phyloP scores from a whole-genome alignment of 2,113 vertebrate species.

The Otis tarda region DNA sequence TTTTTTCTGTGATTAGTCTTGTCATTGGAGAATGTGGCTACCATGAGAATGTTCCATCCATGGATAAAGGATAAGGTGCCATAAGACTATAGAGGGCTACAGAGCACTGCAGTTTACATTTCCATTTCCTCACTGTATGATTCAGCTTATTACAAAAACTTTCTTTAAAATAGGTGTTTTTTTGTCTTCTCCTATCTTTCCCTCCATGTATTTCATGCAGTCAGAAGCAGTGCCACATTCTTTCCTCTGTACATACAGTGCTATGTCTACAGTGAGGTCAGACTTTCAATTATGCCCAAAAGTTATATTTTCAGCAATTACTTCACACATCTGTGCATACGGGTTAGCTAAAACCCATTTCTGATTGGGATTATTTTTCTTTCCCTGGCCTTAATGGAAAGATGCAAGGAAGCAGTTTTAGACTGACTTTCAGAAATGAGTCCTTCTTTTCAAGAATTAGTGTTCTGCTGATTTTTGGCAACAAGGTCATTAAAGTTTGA shows the following conservation, averaged over 20 bases:
- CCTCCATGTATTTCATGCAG: not conserved
- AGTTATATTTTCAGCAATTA: not conserved
- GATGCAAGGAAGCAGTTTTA: not conserved
- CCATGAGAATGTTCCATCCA: not conserved
- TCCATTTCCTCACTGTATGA: not conserved
- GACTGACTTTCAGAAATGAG: not conserved
- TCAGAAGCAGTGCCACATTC: not conserved
- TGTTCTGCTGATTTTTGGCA: not conserved
- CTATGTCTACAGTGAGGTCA: not conserved
- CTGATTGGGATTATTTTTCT: not conserved
- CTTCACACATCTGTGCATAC: not conserved
- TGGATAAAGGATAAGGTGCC: not conserved
- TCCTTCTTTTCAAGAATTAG: not conserved
- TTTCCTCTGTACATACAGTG: not conserved
- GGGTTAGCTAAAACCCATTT: not conserved
- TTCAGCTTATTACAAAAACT: not conserved
- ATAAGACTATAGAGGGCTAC: not conserved
- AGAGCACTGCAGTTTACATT: not conserved
- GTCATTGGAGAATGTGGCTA: not conserved
- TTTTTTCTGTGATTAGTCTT: not conserved
- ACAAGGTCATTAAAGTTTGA: not conserved
- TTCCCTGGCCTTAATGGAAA: not conserved
- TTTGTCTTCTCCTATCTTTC: not conserved
- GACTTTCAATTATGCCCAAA: not conserved
- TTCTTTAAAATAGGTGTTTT: not conserved